These are phyloP conservation scores for Heliconius aoede DNA, from an alignment of 2,888 invertebrate species.

Conservation along the genomic window DNA sequence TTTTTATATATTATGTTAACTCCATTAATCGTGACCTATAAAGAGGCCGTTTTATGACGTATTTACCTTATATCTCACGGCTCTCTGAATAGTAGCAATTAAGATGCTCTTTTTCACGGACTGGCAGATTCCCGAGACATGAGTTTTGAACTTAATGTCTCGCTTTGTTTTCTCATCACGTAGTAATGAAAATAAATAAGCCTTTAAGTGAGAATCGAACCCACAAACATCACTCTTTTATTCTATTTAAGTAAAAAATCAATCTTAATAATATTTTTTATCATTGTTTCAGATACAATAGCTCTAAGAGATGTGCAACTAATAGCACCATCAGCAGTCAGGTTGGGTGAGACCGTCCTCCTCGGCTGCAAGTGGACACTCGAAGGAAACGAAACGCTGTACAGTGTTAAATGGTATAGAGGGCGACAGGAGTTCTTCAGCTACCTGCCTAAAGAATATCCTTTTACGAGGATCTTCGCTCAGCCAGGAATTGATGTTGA, in stretches of 20 bases:
- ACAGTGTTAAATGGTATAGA: conserved; percentile 93
- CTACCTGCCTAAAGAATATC: conserved; percentile 90
- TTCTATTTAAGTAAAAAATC: background rate
- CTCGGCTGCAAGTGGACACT: conserved; percentile 89
- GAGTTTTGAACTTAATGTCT: no score
- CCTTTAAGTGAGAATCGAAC: no score
- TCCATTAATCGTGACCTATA: no score
- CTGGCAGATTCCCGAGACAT: no score
- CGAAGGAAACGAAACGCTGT: conserved; percentile 87
- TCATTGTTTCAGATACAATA: conserved; percentile 79
- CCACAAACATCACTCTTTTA: no score
- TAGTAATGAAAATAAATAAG: no score
- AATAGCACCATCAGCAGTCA: conserved; percentile 88
- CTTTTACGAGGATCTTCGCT: conserved; percentile 88
- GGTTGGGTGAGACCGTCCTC: conserved; percentile 88
- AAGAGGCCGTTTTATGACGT: no score
- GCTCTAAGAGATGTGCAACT: conserved; percentile 87
- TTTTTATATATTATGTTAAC: no score
- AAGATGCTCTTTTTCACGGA: no score
- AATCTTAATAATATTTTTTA: conserved; percentile 12
- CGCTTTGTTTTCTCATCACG: no score
- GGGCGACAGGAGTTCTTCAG: conserved; percentile 90
- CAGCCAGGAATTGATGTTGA: conserved; percentile 87
- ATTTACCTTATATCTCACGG: no score
- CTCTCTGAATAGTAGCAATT: no score